A percentile compares a stretch with the other conserved stretches of the same genome.
phyloP scores from a whole-genome alignment of 2,888 invertebrate genomes.

The Vanessa cardui region DNA sequence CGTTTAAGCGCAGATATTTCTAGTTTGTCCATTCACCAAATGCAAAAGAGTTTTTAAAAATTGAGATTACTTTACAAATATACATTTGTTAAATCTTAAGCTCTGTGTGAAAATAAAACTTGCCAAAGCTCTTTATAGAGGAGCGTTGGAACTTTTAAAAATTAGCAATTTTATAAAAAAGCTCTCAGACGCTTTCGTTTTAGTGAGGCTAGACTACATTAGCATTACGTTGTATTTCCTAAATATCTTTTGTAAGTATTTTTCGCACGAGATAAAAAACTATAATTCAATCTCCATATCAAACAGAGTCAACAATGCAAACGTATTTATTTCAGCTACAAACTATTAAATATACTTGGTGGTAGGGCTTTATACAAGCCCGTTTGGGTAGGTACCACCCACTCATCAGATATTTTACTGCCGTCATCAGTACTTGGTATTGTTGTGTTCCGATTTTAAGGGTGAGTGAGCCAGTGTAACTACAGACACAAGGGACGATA shows the following conservation, averaged over 20 bases:
- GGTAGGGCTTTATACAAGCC: too few relatives aligned
- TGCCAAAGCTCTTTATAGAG: constrained; percentile 5
- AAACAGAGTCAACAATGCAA: background rate
- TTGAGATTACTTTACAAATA: background rate
- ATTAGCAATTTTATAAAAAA: constrained; percentile 12
- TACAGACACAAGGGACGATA: too few relatives aligned
- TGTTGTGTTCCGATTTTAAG: too few relatives aligned
- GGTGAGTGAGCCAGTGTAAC: too few relatives aligned
- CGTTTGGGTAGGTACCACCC: too few relatives aligned
- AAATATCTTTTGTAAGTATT: background rate
- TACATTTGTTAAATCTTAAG: constrained; percentile 3
- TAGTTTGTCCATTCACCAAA: too few relatives aligned
- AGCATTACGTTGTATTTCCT: constrained; percentile 4
- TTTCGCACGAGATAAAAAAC: background rate
- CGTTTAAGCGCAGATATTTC: too few relatives aligned
- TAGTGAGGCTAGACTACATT: background rate
- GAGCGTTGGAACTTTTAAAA: constrained; percentile 6
- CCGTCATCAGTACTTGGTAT: too few relatives aligned
- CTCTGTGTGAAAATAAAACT: constrained; percentile 1
- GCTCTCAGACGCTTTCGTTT: constrained; percentile 4
- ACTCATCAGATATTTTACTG: too few relatives aligned
- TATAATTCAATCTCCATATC: background rate
- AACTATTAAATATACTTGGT: constrained; percentile 3
- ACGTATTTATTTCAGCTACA: background rate
- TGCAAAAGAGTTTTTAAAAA: background rate